phyloP scores from a whole-genome alignment of 1,140 invertebrate genomes.

The Dendrolimus punctatus region DNA sequence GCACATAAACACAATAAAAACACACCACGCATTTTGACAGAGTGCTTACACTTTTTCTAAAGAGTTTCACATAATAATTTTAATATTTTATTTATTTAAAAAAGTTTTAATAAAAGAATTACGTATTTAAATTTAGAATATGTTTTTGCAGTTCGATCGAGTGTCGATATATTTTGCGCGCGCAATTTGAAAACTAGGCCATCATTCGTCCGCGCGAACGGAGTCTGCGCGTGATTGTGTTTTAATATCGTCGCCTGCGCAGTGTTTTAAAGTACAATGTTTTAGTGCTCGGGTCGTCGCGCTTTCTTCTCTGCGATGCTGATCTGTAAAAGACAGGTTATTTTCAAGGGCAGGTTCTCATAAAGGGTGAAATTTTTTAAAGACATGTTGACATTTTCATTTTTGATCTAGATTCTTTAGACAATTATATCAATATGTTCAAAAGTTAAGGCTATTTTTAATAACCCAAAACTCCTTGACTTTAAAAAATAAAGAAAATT shows the following conservation, averaged over 20 bases:
- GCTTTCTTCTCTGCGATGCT: constrained; percentile 18
- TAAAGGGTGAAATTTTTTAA: neutral
- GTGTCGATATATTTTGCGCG: constrained; percentile 9
- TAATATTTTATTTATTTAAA: constrained; percentile 4
- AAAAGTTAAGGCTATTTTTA: too few species aligned
- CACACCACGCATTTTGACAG: constrained; percentile 46
- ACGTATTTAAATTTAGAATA: constrained; percentile 11
- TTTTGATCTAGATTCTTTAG: too few species aligned
- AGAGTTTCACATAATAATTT: too few species aligned
- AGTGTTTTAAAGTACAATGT: constrained; percentile 24
- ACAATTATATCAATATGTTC: too few species aligned
- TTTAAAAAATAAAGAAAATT: too few species aligned
- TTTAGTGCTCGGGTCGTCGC: constrained; percentile 7
- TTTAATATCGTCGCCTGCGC: constrained; percentile 14
- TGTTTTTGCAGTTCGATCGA: constrained; percentile 14
- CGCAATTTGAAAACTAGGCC: constrained; percentile 13
- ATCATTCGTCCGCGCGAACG: constrained; percentile 33
- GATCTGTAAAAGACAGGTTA: constrained; percentile 8
- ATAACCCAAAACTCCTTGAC: too few species aligned
- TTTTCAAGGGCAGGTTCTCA: constrained; percentile 3
- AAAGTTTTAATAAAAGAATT: constrained; percentile 16
- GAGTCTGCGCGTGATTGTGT: constrained; percentile 28
- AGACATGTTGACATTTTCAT: neutral
- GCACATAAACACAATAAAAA: constrained; percentile 42
- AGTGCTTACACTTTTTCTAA: neutral